Evolutionary conservation across 1,140 invertebrate genomes (phyloP).

Genomic region (Dolichoris vasculosae): DNA sequence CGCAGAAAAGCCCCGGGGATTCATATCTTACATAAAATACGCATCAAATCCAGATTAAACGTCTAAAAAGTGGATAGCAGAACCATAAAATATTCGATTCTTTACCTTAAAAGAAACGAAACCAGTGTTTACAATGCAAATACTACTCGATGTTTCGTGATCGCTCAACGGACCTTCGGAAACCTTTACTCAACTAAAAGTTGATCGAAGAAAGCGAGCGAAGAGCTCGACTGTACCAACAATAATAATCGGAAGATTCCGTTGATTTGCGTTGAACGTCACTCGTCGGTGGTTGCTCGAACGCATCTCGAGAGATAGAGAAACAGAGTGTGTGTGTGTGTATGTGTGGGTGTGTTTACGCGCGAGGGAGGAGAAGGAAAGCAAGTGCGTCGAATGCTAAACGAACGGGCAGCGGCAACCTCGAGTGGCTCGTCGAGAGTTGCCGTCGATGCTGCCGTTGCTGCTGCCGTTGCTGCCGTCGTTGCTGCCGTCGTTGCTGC

Average conservation of each 20-base stretch:
- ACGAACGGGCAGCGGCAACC: neutral
- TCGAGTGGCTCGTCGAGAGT: slow-evolving; percentile 18
- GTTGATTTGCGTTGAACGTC: slow-evolving; percentile 17
- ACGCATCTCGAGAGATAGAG: slow-evolving; percentile 17
- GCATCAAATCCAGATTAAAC: no score
- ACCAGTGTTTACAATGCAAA: neutral
- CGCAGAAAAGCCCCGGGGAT: neutral
- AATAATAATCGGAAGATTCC: slow-evolving; percentile 37
- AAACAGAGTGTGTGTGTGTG: neutral
- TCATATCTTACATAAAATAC: neutral
- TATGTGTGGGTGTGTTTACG: neutral
- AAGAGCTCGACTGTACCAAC: slow-evolving; percentile 11
- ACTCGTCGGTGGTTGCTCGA: slow-evolving; percentile 30
- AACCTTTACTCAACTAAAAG: neutral
- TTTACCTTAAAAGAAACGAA: neutral
- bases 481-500: neutral
- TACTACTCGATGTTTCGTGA: neutral
- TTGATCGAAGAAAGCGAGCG: neutral
- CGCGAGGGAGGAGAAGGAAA: neutral
- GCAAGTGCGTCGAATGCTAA: slow-evolving; percentile 26
- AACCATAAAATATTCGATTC: neutral
- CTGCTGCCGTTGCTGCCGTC: no score
- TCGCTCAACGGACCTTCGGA: neutral
- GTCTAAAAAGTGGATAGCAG: neutral
- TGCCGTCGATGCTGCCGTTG: neutral